Evolutionary conservation across 2,888 invertebrate genomes (phyloP).

Genomic region (Acleris holmiana): DNA sequence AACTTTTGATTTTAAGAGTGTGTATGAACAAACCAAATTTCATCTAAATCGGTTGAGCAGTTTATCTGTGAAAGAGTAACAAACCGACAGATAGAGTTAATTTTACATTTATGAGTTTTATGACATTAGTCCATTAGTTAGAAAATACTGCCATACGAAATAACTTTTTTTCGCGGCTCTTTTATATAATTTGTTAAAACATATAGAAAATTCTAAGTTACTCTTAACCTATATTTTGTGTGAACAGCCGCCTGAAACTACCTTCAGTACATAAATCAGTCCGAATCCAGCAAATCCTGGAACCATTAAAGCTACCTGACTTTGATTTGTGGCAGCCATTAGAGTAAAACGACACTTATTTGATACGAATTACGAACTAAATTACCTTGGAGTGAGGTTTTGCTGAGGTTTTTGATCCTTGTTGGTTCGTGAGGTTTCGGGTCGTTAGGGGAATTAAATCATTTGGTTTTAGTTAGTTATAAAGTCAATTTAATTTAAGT

Average conservation of each 20-base stretch:
- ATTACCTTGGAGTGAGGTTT: constrained; percentile 9
- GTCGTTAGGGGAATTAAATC: constrained; percentile 1
- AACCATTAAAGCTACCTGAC: constrained; percentile 32
- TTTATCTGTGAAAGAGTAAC: no score
- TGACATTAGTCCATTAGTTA: no score
- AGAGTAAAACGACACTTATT: constrained; percentile 32
- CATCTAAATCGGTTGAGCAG: no score
- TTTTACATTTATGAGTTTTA: no score
- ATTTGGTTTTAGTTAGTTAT: no score
- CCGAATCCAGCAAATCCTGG: constrained; percentile 31
- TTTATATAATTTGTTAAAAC: no score
- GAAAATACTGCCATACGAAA: no score
- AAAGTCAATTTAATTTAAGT: no score
- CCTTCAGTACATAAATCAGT: constrained; percentile 26
- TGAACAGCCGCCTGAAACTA: not conserved
- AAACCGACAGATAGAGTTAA: no score
- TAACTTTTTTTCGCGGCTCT: no score
- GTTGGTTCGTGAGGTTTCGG: constrained; percentile 9
- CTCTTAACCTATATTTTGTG: constrained; percentile 22
- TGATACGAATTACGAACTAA: constrained; percentile 31
- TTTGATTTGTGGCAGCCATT: constrained; percentile 34
- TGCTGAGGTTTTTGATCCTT: constrained; percentile 16
- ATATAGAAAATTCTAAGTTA: not conserved
- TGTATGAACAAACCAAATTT: no score
- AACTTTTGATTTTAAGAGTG: no score